Evolutionary conservation across 1,140 invertebrate genomes (phyloP), one percentile per base, ranked within the genome.

Genomic region (Platyscapa corneri): DNA sequence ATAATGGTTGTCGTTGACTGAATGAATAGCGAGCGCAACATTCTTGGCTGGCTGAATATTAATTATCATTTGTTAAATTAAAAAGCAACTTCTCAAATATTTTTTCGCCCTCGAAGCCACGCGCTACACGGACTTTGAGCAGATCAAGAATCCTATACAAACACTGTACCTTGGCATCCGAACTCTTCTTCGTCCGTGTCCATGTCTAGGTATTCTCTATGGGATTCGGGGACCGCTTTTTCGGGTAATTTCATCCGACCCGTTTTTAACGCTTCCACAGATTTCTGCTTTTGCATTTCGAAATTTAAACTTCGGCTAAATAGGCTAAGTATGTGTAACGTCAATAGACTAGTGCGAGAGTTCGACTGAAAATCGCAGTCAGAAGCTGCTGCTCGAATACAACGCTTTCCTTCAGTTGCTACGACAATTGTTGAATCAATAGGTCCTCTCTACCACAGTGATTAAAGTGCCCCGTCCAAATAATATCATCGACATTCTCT

Each of bases 141-240:
- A n/a, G n/a, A n/a, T n/a, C n/a, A n/a, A n/a, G n/a, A 53, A n/a
- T 75, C 12, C 10, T 56, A 20, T 27, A 2, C 8, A 27, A 74
- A 12, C 27, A 74, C 10, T 32, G 0, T 65, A 93, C 93, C 92
- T 90, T 92, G 90, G 79, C 87, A 87, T 42, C 89, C 92, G 87
- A 92, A 91, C 81, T 93, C 91, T 88, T 93, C 93, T 82, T 93
- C 92, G 23, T 93, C 92, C 0, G 91, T 92, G 34, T 93, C 91
- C 90, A 93, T 92, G 70, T 93, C 92, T 67, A 93, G 87, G 84
- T 92, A 93, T 85, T 93, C 92, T 83, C 92, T 85, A 86, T 92
- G 88, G 77, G 72, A 75, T 84, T 91, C 89, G 14, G 87, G n/a
- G 14, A 67, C 46, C 1, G 80, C 67, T 83, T 91, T 93, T 56